phyloP scores from a whole-genome alignment of 1,140 invertebrate genomes.

The Dendroctonus ponderosae region DNA sequence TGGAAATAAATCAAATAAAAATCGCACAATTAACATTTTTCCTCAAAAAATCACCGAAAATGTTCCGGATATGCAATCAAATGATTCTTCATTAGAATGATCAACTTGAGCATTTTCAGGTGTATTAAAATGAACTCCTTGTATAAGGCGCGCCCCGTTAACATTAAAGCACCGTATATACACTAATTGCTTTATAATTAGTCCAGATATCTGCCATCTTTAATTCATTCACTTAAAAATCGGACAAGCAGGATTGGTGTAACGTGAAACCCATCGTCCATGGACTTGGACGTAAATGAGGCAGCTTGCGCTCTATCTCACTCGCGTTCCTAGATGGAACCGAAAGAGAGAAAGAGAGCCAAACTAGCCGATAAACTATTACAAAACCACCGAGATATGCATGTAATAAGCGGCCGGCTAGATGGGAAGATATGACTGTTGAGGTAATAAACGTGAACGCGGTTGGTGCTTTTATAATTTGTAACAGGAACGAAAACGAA shows the following conservation, averaged over 20 bases:
- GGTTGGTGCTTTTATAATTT: slow-evolving; percentile 30
- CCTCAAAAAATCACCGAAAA: no score
- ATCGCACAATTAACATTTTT: no score
- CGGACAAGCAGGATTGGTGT: slow-evolving; percentile 20
- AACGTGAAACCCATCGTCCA: slow-evolving; percentile 26
- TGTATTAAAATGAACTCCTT: no score
- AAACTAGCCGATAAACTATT: not conserved
- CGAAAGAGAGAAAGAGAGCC: not conserved
- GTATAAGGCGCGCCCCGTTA: no score
- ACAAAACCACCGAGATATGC: slow-evolving; percentile 15
- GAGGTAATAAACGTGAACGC: slow-evolving; percentile 25
- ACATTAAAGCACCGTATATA: no score
- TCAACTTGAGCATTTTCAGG: no score
- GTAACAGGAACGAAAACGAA: slow-evolving; percentile 26
- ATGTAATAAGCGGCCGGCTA: slow-evolving; percentile 18
- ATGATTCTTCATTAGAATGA: no score
- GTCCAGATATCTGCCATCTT: slow-evolving; percentile 19
- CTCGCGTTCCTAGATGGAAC: slow-evolving; percentile 2
- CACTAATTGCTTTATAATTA: slow-evolving; percentile 25
- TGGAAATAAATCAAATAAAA: no score
- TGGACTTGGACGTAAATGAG: slow-evolving; percentile 14
- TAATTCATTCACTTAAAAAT: slow-evolving; percentile 10
- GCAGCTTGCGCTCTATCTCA: not conserved
- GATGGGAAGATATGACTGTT: slow-evolving; percentile 17
- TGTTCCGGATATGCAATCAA: no score